These are phyloP conservation scores for Mimachlamys varia DNA, from an alignment of 2,888 invertebrate species.

Conservation along the genomic window DNA sequence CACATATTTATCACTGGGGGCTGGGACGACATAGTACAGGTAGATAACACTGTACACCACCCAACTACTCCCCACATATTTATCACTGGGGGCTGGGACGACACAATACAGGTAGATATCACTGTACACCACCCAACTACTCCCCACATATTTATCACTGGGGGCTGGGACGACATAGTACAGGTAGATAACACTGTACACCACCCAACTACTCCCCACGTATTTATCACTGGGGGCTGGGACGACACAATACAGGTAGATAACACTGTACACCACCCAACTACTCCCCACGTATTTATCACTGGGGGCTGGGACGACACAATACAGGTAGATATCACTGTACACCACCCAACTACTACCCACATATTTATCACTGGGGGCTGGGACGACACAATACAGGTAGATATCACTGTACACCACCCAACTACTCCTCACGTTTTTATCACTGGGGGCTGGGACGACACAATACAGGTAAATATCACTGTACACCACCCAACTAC, in stretches of 20 bases:
- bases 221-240: slow-evolving; percentile 81
- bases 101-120: slow-evolving; percentile 81
- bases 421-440: slow-evolving; percentile 76
- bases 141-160: slow-evolving; percentile 78
- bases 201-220: slow-evolving; percentile 75
- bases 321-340: slow-evolving; percentile 80
- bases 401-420: slow-evolving; percentile 79
- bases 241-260: slow-evolving; percentile 81
- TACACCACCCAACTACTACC: slow-evolving; percentile 77
- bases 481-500: slow-evolving; percentile 78
- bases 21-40: slow-evolving; percentile 81
- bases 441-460: slow-evolving; percentile 81
- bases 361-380: slow-evolving; percentile 80
- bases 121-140: slow-evolving; percentile 78
- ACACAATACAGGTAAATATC: slow-evolving; percentile 81
- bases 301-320: slow-evolving; percentile 82
- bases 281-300: slow-evolving; percentile 76
- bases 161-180: slow-evolving; percentile 81
- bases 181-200: slow-evolving; percentile 80
- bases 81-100: slow-evolving; percentile 81
- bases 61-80: slow-evolving; percentile 76
- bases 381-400: slow-evolving; percentile 81
- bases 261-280: slow-evolving; percentile 79
- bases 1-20: slow-evolving; percentile 80
- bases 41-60: slow-evolving; percentile 79